Evolutionary conservation across 92 coral and sea anemone genomes (phyloP).

Genomic region (Bergia sp.): DNA sequence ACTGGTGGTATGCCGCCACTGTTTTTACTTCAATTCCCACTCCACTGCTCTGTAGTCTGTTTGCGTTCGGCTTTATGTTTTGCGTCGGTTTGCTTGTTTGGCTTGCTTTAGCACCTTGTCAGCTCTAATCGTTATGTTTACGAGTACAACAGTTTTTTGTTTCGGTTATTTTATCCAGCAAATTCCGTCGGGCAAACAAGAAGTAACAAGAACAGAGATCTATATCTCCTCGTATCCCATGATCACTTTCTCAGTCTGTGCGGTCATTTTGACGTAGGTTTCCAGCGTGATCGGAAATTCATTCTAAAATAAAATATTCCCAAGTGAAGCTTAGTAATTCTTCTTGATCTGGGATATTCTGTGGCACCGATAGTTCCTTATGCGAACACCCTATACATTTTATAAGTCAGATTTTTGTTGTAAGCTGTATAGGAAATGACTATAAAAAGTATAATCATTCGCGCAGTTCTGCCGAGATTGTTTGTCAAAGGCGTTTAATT

Average conservation of each 20-base stretch:
- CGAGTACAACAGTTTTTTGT: background rate
- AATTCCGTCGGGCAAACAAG: background rate
- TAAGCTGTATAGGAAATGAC: background rate
- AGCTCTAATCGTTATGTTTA: background rate
- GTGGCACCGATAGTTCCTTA: background rate
- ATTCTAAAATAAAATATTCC: background rate
- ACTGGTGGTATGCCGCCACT: background rate
- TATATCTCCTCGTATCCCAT: background rate
- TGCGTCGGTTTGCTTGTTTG: background rate
- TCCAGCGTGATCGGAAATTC: background rate
- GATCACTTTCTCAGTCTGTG: background rate
- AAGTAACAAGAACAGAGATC: background rate
- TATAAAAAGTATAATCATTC: no score
- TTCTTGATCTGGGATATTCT: background rate
- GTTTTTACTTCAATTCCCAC: background rate
- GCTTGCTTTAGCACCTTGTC: background rate
- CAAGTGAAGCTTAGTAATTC: background rate
- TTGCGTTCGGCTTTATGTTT: background rate
- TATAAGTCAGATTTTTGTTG: background rate
- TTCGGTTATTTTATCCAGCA: background rate
- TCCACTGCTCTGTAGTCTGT: background rate
- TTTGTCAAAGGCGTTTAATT: background rate
- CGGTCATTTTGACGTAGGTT: background rate
- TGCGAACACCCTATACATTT: background rate
- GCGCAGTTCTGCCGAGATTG: background rate